Conservation (phyloP, 2,113 vertebrate genomes). For the Dasypus novemcinctus region DNA sequence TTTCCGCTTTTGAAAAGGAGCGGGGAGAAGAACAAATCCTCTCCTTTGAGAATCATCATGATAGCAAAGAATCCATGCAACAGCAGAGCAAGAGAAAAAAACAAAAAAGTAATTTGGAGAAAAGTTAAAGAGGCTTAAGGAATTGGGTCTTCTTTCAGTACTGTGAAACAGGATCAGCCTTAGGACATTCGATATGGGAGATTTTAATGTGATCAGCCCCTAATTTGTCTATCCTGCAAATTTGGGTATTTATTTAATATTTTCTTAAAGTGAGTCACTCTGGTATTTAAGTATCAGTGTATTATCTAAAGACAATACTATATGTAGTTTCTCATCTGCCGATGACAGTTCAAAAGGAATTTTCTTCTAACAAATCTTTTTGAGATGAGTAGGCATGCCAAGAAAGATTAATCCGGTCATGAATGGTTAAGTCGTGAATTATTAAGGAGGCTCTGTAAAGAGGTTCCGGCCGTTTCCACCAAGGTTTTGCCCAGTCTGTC, state of each 20-base stretch:
- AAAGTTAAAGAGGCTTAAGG: not conserved
- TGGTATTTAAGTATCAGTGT: not conserved
- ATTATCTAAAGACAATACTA: not conserved
- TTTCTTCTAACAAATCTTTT: constrained; percentile 60
- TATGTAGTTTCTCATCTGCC: constrained; percentile 43
- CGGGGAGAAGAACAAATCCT: not conserved
- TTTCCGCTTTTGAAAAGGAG: not conserved
- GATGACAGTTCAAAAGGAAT: constrained; percentile 38
- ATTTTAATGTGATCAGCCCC: not conserved
- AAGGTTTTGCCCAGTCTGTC: constrained; percentile 49
- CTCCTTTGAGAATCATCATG: not conserved
- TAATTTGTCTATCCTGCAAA: constrained; percentile 9
- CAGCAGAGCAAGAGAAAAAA: not conserved
- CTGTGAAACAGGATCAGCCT: not conserved
- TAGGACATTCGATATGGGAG: not conserved
- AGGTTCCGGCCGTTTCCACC: constrained; percentile 42
- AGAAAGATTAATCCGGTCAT: constrained; percentile 53
- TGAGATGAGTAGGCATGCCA: constrained; percentile 65
- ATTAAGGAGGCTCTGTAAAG: constrained; percentile 39
- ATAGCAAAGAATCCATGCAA: not conserved
- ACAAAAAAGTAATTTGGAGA: not conserved
- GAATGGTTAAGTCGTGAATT: constrained; percentile 57
- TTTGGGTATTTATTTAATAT: not conserved
- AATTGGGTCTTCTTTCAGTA: not conserved
- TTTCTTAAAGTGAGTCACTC: not conserved